Base-by-base conservation (phyloP, 2,797 vertebrate genomes). In the Semaprochilodus insignis region DNA sequence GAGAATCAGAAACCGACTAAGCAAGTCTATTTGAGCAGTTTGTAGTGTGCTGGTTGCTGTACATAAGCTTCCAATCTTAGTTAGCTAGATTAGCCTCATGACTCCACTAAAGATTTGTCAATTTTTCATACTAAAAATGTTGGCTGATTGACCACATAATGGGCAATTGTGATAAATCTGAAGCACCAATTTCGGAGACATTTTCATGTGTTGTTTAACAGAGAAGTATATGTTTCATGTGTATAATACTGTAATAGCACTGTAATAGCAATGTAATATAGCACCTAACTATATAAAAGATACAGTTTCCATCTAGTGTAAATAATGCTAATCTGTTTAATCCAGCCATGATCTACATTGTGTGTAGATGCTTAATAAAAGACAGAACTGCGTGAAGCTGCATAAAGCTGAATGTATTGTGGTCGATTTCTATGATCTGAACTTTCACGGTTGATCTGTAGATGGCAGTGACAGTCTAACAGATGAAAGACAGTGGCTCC, bases 401-500 rank as follows among this genome's bases (percentile, higher is more conserved):
- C 14, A 62, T 16, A 17, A 31, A 63, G n/a, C 31, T 31, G 31
- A 31, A 11, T 60, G 59, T 31, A n/a, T 15, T 27, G 16, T 15
- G 48, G 7, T 14, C 27, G 57, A 31, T 8, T 73, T 31, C 25
- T 44, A 31, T 44, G 3, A 67, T 21, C 21, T 67, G 91, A 92
- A 94, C 88, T 94, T 94, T 91, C 90, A 69, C 78, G 48, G 78
- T 77, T 89, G 90, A 92, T 92, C 95, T 95, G 94, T 94, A 95
- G 94, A 94, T 95, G 94, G 94, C 95, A 95, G 94, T 94, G 92
- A 93, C 91, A 90, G 89, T 90, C 90, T 90, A 86, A 89, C 83
- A 86, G 90, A 91, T 87, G 90, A 89, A 88, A 88, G 90, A 83
- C 85, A 79, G 60, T 44, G 0, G 1, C 11, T n/a, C 4, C 40